Evolutionary conservation across 2,113 vertebrate species (phyloP).

Genomic region (Phylloscopus trochiloides): DNA sequence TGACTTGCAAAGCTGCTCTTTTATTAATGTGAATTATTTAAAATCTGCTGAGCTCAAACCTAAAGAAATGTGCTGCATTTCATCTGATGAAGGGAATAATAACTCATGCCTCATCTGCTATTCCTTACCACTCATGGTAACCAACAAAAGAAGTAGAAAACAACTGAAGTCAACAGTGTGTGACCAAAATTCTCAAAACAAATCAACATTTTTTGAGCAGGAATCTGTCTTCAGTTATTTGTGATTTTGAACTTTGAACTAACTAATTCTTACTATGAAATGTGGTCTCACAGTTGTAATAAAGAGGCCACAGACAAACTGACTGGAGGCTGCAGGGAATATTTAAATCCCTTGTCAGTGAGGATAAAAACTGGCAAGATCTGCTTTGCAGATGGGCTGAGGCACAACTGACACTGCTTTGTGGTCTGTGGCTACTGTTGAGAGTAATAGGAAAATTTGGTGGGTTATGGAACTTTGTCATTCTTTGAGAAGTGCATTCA

Average conservation of each 20-base stretch:
- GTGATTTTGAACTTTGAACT: constrained; percentile 6
- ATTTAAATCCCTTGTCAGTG: not conserved
- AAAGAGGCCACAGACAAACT: not conserved
- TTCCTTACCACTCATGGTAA: not conserved
- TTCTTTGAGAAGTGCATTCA: not conserved
- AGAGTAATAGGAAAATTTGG: not conserved
- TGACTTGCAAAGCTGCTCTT: not conserved
- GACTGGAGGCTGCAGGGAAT: not conserved
- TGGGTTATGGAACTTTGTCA: not conserved
- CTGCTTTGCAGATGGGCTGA: not conserved
- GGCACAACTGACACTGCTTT: not conserved
- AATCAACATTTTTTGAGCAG: not conserved
- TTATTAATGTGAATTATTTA: not conserved
- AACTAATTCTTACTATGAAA: not conserved
- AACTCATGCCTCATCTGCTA: not conserved
- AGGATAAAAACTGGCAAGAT: constrained; percentile 2
- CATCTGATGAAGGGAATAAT: not conserved
- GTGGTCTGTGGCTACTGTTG: not conserved
- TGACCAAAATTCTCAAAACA: not conserved
- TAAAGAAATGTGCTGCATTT: not conserved
- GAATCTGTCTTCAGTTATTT: not conserved
- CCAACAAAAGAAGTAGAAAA: not conserved
- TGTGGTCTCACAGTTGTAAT: not conserved
- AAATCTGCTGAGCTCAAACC: not conserved
- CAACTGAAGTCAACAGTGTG: not conserved